These are phyloP conservation scores for Eueides isabella DNA, from an alignment of 1,140 invertebrate genomes.

Conservation along the genomic window DNA sequence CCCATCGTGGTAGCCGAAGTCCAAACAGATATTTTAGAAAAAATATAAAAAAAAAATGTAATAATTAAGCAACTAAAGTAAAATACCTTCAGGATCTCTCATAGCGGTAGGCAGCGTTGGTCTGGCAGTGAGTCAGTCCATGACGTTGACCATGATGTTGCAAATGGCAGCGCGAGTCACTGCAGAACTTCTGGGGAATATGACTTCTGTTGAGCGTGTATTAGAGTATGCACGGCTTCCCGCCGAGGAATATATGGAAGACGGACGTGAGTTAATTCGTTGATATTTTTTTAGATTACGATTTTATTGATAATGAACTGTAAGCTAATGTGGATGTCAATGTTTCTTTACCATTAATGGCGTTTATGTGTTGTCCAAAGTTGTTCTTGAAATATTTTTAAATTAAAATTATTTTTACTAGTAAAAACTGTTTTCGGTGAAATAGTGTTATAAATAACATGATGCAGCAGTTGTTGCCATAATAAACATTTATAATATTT, in stretches of 20 bases:
- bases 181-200: slow-evolving; percentile 91
- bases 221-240: slow-evolving; percentile 88
- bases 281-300: neutral
- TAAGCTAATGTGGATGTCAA: too few species aligned
- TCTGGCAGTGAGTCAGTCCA: slow-evolving; percentile 89
- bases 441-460: too few species aligned
- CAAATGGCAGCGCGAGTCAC: slow-evolving; percentile 92
- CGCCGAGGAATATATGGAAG: slow-evolving; percentile 83
- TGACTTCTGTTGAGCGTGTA: slow-evolving; percentile 92
- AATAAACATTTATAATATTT: too few species aligned
- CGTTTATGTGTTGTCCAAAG: too few species aligned
- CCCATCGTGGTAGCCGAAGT: too few species aligned
- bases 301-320: neutral
- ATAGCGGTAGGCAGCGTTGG: slow-evolving; percentile 85
- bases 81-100: slow-evolving; percentile 38
- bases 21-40: too few species aligned
- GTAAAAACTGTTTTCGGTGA: too few species aligned
- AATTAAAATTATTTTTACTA: too few species aligned
- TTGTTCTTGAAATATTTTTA: too few species aligned
- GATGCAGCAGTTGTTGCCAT: too few species aligned
- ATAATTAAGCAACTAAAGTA: too few species aligned
- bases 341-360: too few species aligned
- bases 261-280: slow-evolving; percentile 57
- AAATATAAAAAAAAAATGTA: neutral
- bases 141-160: slow-evolving; percentile 91